A percentile compares a stretch with the other conserved stretches of the same genome.
phyloP scores from a whole-genome alignment of 2,888 invertebrate genomes.

The Drosophila mimetica region DNA sequence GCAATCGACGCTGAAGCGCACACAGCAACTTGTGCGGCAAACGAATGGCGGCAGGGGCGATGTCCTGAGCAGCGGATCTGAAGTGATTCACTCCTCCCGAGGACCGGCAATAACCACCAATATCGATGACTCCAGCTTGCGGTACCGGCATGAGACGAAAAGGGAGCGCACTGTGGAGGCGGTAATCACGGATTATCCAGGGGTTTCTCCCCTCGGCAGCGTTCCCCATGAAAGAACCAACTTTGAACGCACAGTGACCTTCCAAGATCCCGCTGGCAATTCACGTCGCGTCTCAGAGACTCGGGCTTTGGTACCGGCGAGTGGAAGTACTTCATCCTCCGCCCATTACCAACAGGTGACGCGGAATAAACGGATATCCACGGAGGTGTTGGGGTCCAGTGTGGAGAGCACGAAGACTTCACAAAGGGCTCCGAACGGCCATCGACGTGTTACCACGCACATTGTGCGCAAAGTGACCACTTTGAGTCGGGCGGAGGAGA shows the following conservation, averaged over 20 bases:
- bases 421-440: conserved; percentile 91
- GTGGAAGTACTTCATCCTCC: conserved; percentile 6
- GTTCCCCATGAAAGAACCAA: conserved; percentile 82
- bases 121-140: conserved; percentile 83
- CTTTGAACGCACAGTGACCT: conserved; percentile 85
- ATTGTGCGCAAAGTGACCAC: conserved; percentile 95
- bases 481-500: conserved; percentile 93
- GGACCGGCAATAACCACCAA: conserved; percentile 88
- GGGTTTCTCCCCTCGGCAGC: conserved; percentile 57
- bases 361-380: conserved; percentile 92
- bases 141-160: conserved; percentile 86
- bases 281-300: conserved; percentile 77
- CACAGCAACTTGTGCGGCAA: conserved; percentile 72
- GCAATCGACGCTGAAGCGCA: conserved; percentile 76
- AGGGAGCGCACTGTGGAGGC: conserved; percentile 86
- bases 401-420: conserved; percentile 93
- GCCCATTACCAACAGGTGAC: conserved; percentile 89
- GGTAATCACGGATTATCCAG: conserved; percentile 85
- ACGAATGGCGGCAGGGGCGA: conserved; percentile 56
- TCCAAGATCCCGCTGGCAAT: conserved; percentile 65
- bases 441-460: conserved; percentile 92
- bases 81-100: conserved; percentile 81
- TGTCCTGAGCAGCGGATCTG: conserved; percentile 58
- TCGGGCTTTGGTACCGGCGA: conserved; percentile 65
- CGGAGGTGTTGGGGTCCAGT: conserved; percentile 93